A percentile compares a stretch with the other conserved stretches of the same genome.
Conservation (phyloP, 2,888 invertebrate species). For the Lasius fuliginosus region DNA sequence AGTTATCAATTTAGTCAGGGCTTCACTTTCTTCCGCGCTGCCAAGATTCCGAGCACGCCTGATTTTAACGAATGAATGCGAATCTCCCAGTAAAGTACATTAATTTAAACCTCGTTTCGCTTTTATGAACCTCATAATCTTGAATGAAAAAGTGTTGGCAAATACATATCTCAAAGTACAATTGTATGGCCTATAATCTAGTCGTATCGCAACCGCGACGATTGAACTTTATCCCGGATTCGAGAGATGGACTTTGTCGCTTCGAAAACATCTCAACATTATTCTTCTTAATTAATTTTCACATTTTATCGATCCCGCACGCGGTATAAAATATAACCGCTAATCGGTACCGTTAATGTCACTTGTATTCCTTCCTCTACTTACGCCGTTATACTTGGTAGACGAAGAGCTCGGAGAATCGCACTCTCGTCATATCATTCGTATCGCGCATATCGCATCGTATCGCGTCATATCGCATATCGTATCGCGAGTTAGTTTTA, state of each 20-base stretch:
- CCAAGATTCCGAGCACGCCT: slow-evolving; percentile 19
- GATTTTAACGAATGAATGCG: slow-evolving; percentile 51
- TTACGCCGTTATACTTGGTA: not conserved
- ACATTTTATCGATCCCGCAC: not conserved
- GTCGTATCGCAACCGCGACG: not conserved
- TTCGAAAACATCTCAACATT: not conserved
- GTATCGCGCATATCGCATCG: slow-evolving; percentile 35
- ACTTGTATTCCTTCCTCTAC: not conserved
- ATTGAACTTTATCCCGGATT: not conserved
- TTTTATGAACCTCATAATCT: not conserved
- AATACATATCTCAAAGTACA: not conserved
- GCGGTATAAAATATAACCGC: not conserved
- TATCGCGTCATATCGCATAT: slow-evolving; percentile 15
- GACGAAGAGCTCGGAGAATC: not conserved
- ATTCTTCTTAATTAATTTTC: not conserved
- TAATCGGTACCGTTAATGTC: slow-evolving; percentile 22
- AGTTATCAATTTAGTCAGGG: slow-evolving; percentile 51
- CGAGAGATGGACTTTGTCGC: not conserved
- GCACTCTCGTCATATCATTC: slow-evolving; percentile 4
- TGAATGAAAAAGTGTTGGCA: not conserved
- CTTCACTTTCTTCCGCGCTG: slow-evolving; percentile 50
- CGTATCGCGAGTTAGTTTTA: slow-evolving; percentile 33
- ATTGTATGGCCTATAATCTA: not conserved
- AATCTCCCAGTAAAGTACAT: slow-evolving; percentile 5
- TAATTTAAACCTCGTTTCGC: not conserved